Base-by-base conservation (phyloP, 2,113 vertebrate genomes). In the Siphamia tubifer region DNA sequence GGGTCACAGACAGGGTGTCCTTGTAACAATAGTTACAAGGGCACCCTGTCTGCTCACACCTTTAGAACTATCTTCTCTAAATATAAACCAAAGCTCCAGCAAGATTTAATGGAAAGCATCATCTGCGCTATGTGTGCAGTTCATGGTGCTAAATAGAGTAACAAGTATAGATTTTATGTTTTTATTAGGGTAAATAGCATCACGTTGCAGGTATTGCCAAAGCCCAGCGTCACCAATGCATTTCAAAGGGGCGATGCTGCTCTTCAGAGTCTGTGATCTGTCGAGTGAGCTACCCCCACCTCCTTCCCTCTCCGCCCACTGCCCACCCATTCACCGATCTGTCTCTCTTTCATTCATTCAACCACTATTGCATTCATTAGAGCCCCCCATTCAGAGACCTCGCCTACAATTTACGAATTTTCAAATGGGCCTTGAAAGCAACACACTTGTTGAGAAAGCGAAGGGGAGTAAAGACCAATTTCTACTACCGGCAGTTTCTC, bases 371-470 rank as follows among this genome's bases (percentile, higher is more conserved):
- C 25, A 43, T 57, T 63, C 31, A 44, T 63, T 34, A 28, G 4
- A 68, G 23, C n/a, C 6, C 25, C 49, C 44, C 23, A 19, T 38
- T 69, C 20, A 23, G 1, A 61, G 34, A 45, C 35, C 31, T 38
- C 0, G 0, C 8, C 13, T 6, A 47, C 12, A 53, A 53, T 70
- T 35, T 54, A 27, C 4, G 55, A 62, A 36, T 63, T 69, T 52
- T 16, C 24, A 49, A 80, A 77, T 69, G 39, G 51, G 10, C 39
- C 21, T 27, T 42, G 49, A 70, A 44, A 54, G 61, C 45, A 63
- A 76, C 72, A 79, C 21, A 52, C 66, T 70, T 42, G 44, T 48
- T 76, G 43, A 56, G 43, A 42, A 69, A 69, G 52, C 6, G 5
- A 44, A 68, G 47, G 48, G 67, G 31, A 39, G 61, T 49, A 23